Evolutionary conservation across 2,888 invertebrate species (phyloP), one percentile per base, ranked within the genome.

Genomic region (Byasa hedistus): DNA sequence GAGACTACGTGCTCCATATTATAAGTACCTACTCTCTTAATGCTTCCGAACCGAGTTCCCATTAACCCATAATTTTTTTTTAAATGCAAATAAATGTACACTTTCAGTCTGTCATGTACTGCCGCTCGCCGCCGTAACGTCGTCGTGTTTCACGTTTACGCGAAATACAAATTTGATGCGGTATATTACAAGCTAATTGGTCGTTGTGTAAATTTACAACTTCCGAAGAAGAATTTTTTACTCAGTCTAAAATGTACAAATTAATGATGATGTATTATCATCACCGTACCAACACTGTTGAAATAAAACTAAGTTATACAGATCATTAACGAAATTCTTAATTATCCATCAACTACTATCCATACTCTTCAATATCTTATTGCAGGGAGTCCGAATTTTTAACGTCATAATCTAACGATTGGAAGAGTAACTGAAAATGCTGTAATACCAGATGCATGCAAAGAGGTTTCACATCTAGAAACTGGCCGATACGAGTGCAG

Each of bases 11-110:
- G 61, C 68, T 70, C 69, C 65, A 69, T 72, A 73, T 73, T 75
- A 72, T 73, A 72, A 73, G 70, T 71, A 75, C 72, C 69, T 81
- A 79, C 79, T 81, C 84, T 85, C 80, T 81, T 82, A 82, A 84
- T 82, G 80, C 78, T 84, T 81, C 79, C 77, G 82, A 81, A 78
- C 79, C 72, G 77, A 76, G 79, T 80, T 78, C 82, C 83, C 83
- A 86, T 87, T 89, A 89, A 89, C 90, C 90, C 79, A 89, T 85
- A 66, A 32, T 32, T 32, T 66, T 54, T 86, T 87, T 77, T 76
- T 79, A 80, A 81, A 83, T 81, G 80, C 80, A 76, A 78, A 76
- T 76, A 79, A 81, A 81, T 74, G 74, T 72, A 72, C 79, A 76
- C 76, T 74, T 75, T 71, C 75, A 75, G 78, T 78, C 76, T 76